Evolutionary conservation across 1,140 invertebrate genomes (phyloP).

Genomic region (Aphelenchoides besseyi): DNA sequence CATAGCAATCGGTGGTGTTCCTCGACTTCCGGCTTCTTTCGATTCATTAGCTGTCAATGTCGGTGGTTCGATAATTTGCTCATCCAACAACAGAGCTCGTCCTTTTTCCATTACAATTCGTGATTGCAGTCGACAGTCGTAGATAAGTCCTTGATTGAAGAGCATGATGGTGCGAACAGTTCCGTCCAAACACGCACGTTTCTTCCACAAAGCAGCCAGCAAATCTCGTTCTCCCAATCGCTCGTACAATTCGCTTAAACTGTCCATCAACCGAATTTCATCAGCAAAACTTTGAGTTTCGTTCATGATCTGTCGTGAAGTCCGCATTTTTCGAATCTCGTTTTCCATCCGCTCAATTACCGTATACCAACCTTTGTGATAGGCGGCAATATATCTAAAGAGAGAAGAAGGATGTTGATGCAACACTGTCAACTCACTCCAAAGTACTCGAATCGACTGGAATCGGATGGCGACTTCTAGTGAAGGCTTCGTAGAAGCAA

Average conservation of each 20-base stretch:
- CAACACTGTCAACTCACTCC: conserved; percentile 3
- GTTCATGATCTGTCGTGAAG: conserved; percentile 1
- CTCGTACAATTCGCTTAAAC: background rate
- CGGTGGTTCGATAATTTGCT: background rate
- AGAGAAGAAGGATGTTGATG: background rate
- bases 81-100: background rate
- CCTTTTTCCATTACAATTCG: conserved; percentile 13
- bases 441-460: background rate
- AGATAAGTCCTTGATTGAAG: conserved; percentile 15
- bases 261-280: conserved; percentile 6
- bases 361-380: background rate
- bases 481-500: conserved; percentile 15
- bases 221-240: conserved; percentile 18
- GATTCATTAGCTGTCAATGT: no score
- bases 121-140: background rate
- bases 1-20: background rate
- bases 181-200: conserved; percentile 16
- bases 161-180: background rate
- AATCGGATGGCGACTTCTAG: background rate
- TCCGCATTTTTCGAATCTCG: background rate
- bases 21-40: background rate
- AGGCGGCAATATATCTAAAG: conserved; percentile 1
- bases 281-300: background rate
- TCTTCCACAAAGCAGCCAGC: conserved; percentile 8
- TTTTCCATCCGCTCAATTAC: conserved; percentile 8